These are phyloP conservation scores for Malurus melanocephalus DNA, from an alignment of 2,113 vertebrate species.

Conservation along the genomic window DNA sequence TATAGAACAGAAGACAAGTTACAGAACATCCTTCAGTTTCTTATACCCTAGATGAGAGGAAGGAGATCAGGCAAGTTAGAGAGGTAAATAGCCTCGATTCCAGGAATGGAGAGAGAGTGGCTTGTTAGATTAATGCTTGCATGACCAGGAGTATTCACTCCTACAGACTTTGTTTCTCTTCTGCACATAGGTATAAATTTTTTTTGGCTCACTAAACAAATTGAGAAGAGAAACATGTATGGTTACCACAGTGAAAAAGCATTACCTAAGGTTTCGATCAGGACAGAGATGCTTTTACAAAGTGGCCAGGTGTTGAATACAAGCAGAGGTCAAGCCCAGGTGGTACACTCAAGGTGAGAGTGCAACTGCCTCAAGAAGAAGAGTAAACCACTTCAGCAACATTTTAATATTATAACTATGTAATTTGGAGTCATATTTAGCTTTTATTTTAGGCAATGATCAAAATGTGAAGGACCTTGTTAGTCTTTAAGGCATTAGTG, in stretches of 20 bases:
- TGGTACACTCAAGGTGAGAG: neutral
- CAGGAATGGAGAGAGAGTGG: slow-evolving; percentile 5
- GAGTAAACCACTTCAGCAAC: slow-evolving; percentile 22
- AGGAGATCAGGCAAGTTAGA: slow-evolving; percentile 23
- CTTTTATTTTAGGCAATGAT: slow-evolving; percentile 63
- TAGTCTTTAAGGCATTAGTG: slow-evolving; percentile 82
- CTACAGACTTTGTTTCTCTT: neutral
- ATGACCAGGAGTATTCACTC: neutral
- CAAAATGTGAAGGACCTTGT: slow-evolving; percentile 65
- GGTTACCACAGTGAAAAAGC: neutral
- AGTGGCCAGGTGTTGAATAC: neutral
- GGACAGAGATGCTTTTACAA: neutral
- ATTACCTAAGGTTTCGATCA: neutral
- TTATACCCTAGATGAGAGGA: neutral
- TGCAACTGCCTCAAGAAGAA: slow-evolving; percentile 1
- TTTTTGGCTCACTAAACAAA: neutral
- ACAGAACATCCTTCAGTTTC: slow-evolving; percentile 30
- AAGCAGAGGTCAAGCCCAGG: neutral
- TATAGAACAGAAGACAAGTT: slow-evolving; percentile 56
- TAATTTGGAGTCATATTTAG: slow-evolving; percentile 24
- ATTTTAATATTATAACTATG: slow-evolving; percentile 23
- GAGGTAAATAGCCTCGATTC: slow-evolving; percentile 34
- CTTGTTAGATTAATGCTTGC: neutral
- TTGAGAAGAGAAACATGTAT: neutral
- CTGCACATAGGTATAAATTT: neutral